A percentile compares a stretch with the other conserved stretches of the same genome.
Evolutionary conservation across 1,140 invertebrate species (phyloP).

Genomic region (Rhyzopertha dominica): DNA sequence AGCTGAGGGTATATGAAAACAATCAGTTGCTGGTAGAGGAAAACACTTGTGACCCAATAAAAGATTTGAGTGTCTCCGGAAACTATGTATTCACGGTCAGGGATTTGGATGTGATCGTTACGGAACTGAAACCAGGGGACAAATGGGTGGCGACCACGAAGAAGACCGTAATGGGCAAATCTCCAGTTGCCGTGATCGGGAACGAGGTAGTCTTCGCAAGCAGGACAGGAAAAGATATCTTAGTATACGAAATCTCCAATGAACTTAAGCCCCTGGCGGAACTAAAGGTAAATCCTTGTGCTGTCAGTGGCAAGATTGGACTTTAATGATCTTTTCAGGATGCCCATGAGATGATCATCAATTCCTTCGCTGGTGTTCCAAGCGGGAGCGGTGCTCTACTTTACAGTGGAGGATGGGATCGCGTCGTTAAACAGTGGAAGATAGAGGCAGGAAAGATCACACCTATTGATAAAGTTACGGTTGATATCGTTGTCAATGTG

Average conservation of each 20-base stretch:
- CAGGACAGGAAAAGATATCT: constrained; percentile 40
- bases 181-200: constrained; percentile 38
- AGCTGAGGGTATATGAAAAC: constrained; percentile 45
- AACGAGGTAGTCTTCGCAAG: constrained; percentile 39
- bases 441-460: constrained; percentile 31
- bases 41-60: constrained; percentile 46
- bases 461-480: constrained; percentile 20
- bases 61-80: constrained; percentile 44
- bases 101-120: constrained; percentile 46
- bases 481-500: constrained; percentile 43
- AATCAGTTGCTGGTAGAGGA: constrained; percentile 34
- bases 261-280: not conserved
- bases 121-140: constrained; percentile 44
- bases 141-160: constrained; percentile 21
- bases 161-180: constrained; percentile 40
- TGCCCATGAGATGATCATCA: constrained; percentile 48
- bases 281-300: not conserved
- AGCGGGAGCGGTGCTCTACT: constrained; percentile 35
- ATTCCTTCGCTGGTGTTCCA: constrained; percentile 34
- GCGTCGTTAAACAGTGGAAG: constrained; percentile 46
- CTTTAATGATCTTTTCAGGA: constrained; percentile 28
- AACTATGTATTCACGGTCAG: constrained; percentile 46
- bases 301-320: not conserved
- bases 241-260: constrained; percentile 40
- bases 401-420: constrained; percentile 47